Evolutionary conservation across 2,888 invertebrate species (phyloP).

Genomic region (Theodoxus fluviatilis): DNA sequence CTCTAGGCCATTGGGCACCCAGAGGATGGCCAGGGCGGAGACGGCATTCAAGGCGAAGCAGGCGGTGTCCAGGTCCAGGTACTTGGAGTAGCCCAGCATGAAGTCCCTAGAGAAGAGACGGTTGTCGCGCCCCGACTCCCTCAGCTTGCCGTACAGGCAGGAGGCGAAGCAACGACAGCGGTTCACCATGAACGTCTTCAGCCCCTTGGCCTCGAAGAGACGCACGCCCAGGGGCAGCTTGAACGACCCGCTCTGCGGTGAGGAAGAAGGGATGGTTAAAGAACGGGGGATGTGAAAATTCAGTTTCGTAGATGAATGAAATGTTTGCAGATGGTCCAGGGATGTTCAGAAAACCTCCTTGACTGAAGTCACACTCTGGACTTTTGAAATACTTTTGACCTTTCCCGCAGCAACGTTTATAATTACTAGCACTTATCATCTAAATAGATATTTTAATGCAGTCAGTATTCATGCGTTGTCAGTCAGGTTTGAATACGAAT

Average conservation of each 20-base stretch:
- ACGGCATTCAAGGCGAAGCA: slow-evolving; percentile 43
- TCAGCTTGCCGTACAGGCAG: slow-evolving; percentile 31
- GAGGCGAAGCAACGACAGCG: slow-evolving; percentile 28
- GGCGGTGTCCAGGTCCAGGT: slow-evolving; percentile 39
- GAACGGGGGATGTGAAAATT: too few species aligned
- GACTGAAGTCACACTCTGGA: too few species aligned
- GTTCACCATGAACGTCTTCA: slow-evolving; percentile 26
- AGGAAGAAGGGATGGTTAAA: too few species aligned
- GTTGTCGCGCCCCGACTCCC: not conserved
- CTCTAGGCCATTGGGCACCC: slow-evolving; percentile 34
- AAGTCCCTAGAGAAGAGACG: slow-evolving; percentile 33
- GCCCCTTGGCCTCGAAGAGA: slow-evolving; percentile 27
- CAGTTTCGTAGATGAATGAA: too few species aligned
- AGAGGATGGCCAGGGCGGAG: slow-evolving; percentile 38
- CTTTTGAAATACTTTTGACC: too few species aligned
- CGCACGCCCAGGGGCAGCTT: slow-evolving; percentile 39
- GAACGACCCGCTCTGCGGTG: slow-evolving; percentile 29
- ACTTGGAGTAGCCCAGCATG: slow-evolving; percentile 44
- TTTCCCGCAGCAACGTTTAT: too few species aligned
- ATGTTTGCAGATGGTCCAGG: too few species aligned
- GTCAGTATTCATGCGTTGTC: too few species aligned
- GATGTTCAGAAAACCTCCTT: too few species aligned
- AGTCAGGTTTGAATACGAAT: too few species aligned
- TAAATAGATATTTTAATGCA: too few species aligned
- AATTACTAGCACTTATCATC: too few species aligned